Evolutionary conservation across 37 sponge, comb jelly and placozoan genomes (phyloP), one percentile per base, ranked within the genome.

Genomic region (Amphimedon queenslandica): DNA sequence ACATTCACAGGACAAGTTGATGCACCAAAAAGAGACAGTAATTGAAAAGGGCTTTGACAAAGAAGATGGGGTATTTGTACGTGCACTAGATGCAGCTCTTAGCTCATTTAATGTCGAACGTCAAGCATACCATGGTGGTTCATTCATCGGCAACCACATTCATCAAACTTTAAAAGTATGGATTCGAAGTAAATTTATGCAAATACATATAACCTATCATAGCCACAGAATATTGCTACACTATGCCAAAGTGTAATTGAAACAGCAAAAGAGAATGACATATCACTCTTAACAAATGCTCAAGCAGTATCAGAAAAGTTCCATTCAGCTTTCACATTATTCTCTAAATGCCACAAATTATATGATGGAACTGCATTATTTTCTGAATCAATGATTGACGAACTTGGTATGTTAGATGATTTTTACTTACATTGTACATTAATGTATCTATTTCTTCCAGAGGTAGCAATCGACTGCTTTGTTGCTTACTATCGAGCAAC

Each of bases 111-210:
- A 63, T 5, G 69, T 77, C 2, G 40, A 68, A 18, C 37, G 73
- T 1, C 81, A 72, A 41, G 73, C 81, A 24, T 80, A 80, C 32
- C 40, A 68, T 3, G 66, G 73, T 16, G 81, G 81, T 16, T 71
- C 73, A 39, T 80, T 80, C 58, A 72, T 80, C 16, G 73, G 81
- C 11, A 80, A 80, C 55, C 74, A 81, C 31, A 72, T 66, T 6
- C 67, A 81, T 40, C 3, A 24, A 53, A 6, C 32, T 20, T 58
- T 67, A 18, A 42, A 69, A 58, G 78, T 78, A 66, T 10, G 29
- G 16, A 8, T n/a, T n/a, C n/a, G n/a, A n/a, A n/a, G n/a, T n/a
- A n/a, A n/a, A n/a, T 30, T 33, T 31, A 40, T 4, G 39, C 21
- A 41, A 21, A 42, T 24, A 6, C 4, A 10, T 36, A 34, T 36